Conservation (phyloP, 2,113 vertebrate genomes). For the Taxidea taxus region DNA sequence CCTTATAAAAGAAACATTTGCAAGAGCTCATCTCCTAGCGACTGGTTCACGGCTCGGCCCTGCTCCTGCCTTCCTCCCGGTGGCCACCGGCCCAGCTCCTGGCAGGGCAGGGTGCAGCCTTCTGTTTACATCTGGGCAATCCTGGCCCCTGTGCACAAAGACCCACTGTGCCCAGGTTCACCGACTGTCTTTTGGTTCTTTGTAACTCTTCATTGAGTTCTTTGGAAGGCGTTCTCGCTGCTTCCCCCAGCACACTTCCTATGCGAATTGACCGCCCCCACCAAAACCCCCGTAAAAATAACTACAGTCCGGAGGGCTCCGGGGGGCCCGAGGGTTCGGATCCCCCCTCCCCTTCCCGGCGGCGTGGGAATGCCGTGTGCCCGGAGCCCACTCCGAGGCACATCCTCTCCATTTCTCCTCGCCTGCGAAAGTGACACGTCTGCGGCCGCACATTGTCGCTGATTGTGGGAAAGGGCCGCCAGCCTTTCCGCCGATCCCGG, state of each 20-base stretch:
- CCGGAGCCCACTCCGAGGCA: constrained; percentile 56
- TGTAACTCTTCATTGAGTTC: neutral
- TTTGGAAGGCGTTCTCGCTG: neutral
- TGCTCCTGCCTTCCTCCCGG: neutral
- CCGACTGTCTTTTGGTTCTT: neutral
- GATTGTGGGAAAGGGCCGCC: constrained; percentile 88
- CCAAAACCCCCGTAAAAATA: neutral
- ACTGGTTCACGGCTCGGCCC: neutral
- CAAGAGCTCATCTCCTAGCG: neutral
- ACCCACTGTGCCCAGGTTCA: neutral
- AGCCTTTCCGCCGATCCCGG: constrained; percentile 82
- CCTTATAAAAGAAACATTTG: neutral
- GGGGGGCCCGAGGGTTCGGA: neutral
- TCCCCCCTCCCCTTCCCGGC: neutral
- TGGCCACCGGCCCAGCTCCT: neutral
- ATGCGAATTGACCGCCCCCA: neutral
- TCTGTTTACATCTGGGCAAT: neutral
- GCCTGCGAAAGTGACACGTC: constrained; percentile 62
- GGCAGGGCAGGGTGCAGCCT: neutral
- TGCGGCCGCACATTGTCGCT: constrained; percentile 75
- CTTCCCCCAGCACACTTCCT: neutral
- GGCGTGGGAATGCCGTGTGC: constrained; percentile 54
- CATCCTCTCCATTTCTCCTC: constrained; percentile 71
- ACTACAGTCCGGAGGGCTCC: fast-evolving
- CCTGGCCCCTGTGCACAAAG: neutral